A percentile compares a stretch with the other conserved stretches of the same genome.
Evolutionary conservation across 2,797 vertebrate genomes (phyloP).

Genomic region (Syncerus caffer): DNA sequence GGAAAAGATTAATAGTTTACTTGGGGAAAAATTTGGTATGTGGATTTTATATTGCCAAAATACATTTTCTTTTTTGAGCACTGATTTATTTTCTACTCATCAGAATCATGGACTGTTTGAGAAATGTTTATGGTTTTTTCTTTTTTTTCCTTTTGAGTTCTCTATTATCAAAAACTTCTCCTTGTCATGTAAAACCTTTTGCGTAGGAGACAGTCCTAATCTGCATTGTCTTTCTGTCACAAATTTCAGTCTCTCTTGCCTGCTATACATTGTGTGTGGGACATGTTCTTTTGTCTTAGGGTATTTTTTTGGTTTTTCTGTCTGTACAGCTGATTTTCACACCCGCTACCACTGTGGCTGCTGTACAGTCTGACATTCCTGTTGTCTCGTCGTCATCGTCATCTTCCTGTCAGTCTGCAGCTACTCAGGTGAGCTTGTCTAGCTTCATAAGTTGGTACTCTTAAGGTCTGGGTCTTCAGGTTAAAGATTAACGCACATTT

Average conservation of each 20-base stretch:
- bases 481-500: neutral
- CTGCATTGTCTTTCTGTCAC: slow-evolving; percentile 63
- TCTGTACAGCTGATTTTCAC: slow-evolving; percentile 93
- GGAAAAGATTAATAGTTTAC: slow-evolving; percentile 52
- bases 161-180: slow-evolving; percentile 54
- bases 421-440: slow-evolving; percentile 91
- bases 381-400: slow-evolving; percentile 87
- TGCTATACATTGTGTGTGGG: slow-evolving; percentile 71
- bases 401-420: slow-evolving; percentile 90
- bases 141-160: slow-evolving; percentile 33
- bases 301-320: slow-evolving; percentile 76
- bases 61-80: slow-evolving; percentile 39
- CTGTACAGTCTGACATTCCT: slow-evolving; percentile 94
- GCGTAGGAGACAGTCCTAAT: slow-evolving; percentile 55
- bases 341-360: slow-evolving; percentile 92
- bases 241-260: slow-evolving; percentile 64
- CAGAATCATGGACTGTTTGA: slow-evolving; percentile 53
- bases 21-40: slow-evolving; percentile 41
- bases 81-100: slow-evolving; percentile 59
- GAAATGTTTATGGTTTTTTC: slow-evolving; percentile 38
- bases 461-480: slow-evolving; percentile 30
- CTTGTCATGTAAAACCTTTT: slow-evolving; percentile 62
- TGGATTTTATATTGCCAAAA: slow-evolving; percentile 48
- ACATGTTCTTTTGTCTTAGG: slow-evolving; percentile 73
- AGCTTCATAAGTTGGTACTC: slow-evolving; percentile 44